These are phyloP conservation scores for Phenganax subtilis DNA, from an alignment of 92 coral and sea anemone species.

Conservation along the genomic window DNA sequence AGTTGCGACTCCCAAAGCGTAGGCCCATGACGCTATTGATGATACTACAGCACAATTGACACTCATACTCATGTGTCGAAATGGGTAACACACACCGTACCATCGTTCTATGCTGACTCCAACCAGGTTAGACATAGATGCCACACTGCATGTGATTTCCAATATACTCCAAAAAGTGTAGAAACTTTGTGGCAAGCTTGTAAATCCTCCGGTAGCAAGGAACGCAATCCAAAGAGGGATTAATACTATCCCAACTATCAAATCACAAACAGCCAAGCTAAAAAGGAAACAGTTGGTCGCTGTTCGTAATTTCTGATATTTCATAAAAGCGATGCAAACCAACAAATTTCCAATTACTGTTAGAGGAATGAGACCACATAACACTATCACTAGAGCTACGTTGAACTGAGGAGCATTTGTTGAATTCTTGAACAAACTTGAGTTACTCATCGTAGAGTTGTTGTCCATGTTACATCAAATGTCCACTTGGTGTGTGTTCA, in stretches of 20 bases:
- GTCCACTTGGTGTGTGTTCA: background rate
- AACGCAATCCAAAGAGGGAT: constrained; percentile 30
- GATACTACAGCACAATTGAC: background rate
- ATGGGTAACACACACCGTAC: constrained; percentile 29
- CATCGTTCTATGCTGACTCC: constrained; percentile 35
- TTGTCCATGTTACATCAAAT: background rate
- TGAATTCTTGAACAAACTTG: background rate
- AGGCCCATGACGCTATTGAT: constrained; percentile 5
- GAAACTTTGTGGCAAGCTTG: background rate
- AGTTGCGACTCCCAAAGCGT: background rate
- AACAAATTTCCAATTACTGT: constrained; percentile 18
- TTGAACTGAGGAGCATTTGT: background rate
- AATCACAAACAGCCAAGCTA: constrained; percentile 24
- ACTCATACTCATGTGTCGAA: constrained; percentile 33
- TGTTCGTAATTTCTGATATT: constrained; percentile 10
- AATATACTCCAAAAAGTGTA: background rate
- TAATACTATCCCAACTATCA: constrained; percentile 15
- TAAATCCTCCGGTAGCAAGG: background rate
- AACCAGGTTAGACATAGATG: constrained; percentile 34
- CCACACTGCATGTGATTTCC: constrained; percentile 36
- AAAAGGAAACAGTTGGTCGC: constrained; percentile 33
- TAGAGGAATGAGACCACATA: constrained; percentile 16
- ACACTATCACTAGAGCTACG: background rate
- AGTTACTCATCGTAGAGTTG: background rate
- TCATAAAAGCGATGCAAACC: constrained; percentile 11